Evolutionary conservation across 2,888 invertebrate species (phyloP).

Genomic region (Mesorhabditis spiculigera): DNA sequence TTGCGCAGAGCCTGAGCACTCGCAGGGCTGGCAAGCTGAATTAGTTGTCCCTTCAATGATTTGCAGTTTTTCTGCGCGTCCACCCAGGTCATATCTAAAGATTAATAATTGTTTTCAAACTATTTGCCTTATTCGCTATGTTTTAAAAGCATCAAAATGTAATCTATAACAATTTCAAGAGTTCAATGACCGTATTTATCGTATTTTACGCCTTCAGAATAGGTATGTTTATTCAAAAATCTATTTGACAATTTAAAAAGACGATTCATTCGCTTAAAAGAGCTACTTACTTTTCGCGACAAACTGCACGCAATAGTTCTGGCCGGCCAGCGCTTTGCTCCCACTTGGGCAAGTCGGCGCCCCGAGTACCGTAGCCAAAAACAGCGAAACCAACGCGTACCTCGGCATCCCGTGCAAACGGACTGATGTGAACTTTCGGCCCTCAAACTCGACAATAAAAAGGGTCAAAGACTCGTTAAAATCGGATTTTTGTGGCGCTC

Average conservation of each 20-base stretch:
- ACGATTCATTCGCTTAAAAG: too few relatives aligned
- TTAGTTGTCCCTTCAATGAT: not conserved
- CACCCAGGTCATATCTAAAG: not conserved
- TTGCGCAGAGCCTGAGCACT: not conserved
- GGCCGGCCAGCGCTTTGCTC: not conserved
- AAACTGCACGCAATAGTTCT: not conserved
- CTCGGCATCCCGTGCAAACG: too few relatives aligned
- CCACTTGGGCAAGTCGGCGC: not conserved
- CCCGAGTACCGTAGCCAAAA: too few relatives aligned
- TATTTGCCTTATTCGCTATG: not conserved
- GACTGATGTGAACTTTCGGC: too few relatives aligned
- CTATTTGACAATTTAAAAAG: not conserved
- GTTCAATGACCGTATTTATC: not conserved
- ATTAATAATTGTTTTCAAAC: not conserved
- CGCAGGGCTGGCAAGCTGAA: not conserved
- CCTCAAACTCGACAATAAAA: too few relatives aligned
- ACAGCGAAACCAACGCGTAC: too few relatives aligned
- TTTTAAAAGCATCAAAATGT: too few relatives aligned
- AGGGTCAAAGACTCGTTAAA: too few relatives aligned
- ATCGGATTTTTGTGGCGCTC: too few relatives aligned
- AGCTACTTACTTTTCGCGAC: not conserved
- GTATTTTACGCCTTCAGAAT: not conserved
- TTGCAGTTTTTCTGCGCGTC: not conserved
- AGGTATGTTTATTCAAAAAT: not conserved
- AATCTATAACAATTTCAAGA: not conserved